Evolutionary conservation across 2,888 invertebrate species (phyloP).

Genomic region (Apamea sordens): DNA sequence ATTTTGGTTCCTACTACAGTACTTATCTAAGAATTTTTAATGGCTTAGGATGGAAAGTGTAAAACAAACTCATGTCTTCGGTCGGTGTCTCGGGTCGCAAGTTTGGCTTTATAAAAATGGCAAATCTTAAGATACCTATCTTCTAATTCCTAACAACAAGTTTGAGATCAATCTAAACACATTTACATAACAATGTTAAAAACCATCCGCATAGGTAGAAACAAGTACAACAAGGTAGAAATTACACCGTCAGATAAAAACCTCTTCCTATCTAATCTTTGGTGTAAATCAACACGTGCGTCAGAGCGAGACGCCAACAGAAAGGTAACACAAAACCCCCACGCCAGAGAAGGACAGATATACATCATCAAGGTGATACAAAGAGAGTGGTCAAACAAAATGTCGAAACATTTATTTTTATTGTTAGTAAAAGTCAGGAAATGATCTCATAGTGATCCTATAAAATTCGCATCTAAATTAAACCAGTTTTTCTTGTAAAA

Average conservation of each 20-base stretch:
- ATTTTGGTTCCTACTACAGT: too few relatives aligned
- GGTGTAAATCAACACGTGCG: conserved; percentile 82
- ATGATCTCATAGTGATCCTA: conserved; percentile 80
- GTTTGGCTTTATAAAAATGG: neutral
- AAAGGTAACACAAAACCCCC: conserved; percentile 70
- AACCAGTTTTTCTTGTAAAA: conserved; percentile 62
- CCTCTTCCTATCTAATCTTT: conserved; percentile 74
- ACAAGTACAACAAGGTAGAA: conserved; percentile 28
- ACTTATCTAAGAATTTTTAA: neutral
- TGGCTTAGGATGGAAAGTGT: neutral
- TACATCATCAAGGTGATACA: conserved; percentile 82
- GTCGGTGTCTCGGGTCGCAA: too few relatives aligned
- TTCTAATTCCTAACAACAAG: neutral
- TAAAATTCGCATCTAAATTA: conserved; percentile 71
- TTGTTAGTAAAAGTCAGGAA: conserved; percentile 82
- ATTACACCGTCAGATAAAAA: conserved; percentile 21
- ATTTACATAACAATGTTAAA: neutral
- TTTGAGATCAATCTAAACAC: neutral
- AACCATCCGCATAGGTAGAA: conserved; percentile 31
- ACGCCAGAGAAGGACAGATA: conserved; percentile 75
- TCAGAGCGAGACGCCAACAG: conserved; percentile 74
- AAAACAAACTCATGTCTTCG: neutral
- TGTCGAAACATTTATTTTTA: conserved; percentile 81
- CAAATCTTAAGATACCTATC: neutral
- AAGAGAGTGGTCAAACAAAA: conserved; percentile 83